Percentiles rank a stretch among this genome's conserved stretches.
These are phyloP conservation scores for Neodiprion lecontei DNA, from an alignment of 1,140 invertebrate species.

Conservation along the genomic window DNA sequence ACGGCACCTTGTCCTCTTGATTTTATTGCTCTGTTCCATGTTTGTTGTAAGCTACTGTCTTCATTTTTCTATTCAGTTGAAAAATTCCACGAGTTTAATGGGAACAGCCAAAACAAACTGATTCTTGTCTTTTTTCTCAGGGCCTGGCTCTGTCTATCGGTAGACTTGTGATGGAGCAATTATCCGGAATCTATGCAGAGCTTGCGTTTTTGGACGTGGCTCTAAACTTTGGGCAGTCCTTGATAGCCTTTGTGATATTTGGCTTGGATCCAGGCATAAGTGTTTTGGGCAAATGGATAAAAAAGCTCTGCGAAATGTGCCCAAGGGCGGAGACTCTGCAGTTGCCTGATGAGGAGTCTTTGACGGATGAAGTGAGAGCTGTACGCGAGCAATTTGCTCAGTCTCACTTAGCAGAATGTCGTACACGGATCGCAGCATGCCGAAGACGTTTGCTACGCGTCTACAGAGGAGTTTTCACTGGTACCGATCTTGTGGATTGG, in stretches of 20 bases:
- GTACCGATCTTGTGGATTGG: slow-evolving; percentile 86
- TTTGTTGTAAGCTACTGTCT: slow-evolving; percentile 75
- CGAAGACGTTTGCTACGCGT: slow-evolving; percentile 74
- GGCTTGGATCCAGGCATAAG: slow-evolving; percentile 74
- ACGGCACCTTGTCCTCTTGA: slow-evolving; percentile 83
- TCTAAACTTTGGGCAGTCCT: slow-evolving; percentile 87
- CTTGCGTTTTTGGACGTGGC: slow-evolving; percentile 89
- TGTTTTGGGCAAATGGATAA: slow-evolving; percentile 50
- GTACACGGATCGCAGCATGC: slow-evolving; percentile 74
- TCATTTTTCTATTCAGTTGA: slow-evolving; percentile 13
- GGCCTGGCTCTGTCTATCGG: slow-evolving; percentile 86
- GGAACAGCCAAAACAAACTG: not conserved
- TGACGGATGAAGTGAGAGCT: slow-evolving; percentile 78
- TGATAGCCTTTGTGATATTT: slow-evolving; percentile 86
- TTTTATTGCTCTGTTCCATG: slow-evolving; percentile 84
- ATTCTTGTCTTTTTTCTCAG: slow-evolving; percentile 58
- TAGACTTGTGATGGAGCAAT: slow-evolving; percentile 83
- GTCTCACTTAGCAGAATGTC: slow-evolving; percentile 84
- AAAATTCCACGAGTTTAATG: not conserved
- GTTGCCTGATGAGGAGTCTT: slow-evolving; percentile 75
- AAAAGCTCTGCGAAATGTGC: slow-evolving; percentile 40
- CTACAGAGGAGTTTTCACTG: slow-evolving; percentile 83
- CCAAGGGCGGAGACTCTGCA: slow-evolving; percentile 44
- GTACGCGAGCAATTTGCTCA: slow-evolving; percentile 89
- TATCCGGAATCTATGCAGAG: slow-evolving; percentile 90